phyloP scores from a whole-genome alignment of 2,797 vertebrate species.

The Chelonia mydas region DNA sequence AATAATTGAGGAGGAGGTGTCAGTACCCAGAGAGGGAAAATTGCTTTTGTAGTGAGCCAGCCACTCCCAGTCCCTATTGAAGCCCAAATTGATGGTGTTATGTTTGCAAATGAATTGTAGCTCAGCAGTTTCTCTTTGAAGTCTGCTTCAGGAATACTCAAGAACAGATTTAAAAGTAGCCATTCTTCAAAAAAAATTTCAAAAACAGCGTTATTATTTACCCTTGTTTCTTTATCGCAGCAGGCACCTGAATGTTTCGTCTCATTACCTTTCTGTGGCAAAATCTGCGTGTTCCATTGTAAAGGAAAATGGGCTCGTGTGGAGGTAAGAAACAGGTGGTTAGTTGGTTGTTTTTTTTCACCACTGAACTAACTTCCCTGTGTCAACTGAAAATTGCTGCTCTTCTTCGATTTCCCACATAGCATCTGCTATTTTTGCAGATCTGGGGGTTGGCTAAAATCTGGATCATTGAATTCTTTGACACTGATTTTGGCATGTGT shows the following conservation, averaged over 20 bases:
- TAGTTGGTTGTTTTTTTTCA: too few relatives aligned
- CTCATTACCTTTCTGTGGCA: conserved; percentile 90
- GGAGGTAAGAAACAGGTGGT: conserved; percentile 83
- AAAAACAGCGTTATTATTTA: neutral
- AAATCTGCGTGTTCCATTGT: conserved; percentile 89
- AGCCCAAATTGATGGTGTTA: too few relatives aligned
- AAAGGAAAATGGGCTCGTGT: conserved; percentile 92
- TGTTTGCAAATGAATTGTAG: too few relatives aligned
- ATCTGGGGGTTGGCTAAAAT: neutral
- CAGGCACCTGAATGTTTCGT: conserved; percentile 87
- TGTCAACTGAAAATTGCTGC: neutral
- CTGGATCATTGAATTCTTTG: neutral
- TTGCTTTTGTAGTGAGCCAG: too few relatives aligned
- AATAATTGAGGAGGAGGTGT: too few relatives aligned
- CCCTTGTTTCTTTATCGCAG: conserved; percentile 65
- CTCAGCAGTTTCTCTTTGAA: too few relatives aligned
- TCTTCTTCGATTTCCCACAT: neutral
- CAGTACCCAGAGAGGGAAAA: too few relatives aligned
- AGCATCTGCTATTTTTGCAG: neutral
- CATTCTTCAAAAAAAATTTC: too few relatives aligned
- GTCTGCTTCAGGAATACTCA: too few relatives aligned
- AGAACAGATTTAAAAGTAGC: too few relatives aligned
- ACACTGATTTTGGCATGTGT: neutral
- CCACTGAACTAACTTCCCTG: neutral
- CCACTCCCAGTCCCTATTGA: too few relatives aligned